These are phyloP conservation scores for Choreutis nemorana DNA, from an alignment of 2,888 invertebrate genomes.

Conservation along the genomic window DNA sequence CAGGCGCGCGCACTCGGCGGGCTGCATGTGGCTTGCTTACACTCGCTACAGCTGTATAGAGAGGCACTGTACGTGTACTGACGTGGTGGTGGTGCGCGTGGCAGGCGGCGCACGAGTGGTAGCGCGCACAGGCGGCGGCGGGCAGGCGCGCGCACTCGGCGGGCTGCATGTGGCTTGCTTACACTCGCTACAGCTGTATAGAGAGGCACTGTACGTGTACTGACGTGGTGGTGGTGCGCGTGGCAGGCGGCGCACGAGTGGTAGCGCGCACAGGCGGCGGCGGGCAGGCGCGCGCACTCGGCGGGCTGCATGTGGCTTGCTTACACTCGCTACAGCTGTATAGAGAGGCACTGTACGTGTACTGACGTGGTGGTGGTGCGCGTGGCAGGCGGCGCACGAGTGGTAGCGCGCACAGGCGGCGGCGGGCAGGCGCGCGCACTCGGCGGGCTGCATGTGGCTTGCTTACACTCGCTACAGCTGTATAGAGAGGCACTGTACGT, in stretches of 20 bases:
- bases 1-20: no score
- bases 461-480: no score
- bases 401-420: constrained; percentile 46
- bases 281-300: constrained; percentile 22
- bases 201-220: constrained; percentile 8
- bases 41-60: no score
- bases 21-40: no score
- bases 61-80: no score
- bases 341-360: neutral
- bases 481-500: no score
- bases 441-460: constrained; percentile 23
- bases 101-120: constrained; percentile 3
- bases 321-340: neutral
- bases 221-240: constrained; percentile 59
- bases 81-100: constrained; percentile 28
- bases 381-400: constrained; percentile 56
- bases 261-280: constrained; percentile 75
- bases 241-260: constrained; percentile 90
- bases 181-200: neutral
- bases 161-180: no score
- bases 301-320: constrained; percentile 15
- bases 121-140: constrained; percentile 1
- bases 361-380: constrained; percentile 55
- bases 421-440: constrained; percentile 49
- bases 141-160: no score